Conservation (phyloP, 2,888 invertebrate genomes). For the Trichogramma evanescens region DNA sequence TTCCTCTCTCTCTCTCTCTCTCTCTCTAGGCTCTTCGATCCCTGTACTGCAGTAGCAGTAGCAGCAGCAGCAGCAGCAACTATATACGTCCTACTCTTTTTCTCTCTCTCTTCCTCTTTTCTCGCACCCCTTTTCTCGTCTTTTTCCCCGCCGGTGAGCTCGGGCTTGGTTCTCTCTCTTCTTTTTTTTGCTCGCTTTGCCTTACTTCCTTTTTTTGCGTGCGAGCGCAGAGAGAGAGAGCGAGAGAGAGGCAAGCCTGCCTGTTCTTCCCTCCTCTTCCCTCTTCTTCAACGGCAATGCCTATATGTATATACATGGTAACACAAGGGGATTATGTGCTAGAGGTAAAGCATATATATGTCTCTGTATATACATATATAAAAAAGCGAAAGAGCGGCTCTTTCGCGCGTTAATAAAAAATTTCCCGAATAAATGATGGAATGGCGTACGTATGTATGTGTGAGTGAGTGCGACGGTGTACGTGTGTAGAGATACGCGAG, state of each 20-base stretch:
- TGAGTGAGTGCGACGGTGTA: no score
- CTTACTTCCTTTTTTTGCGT: constrained; percentile 10
- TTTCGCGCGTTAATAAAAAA: constrained; percentile 21
- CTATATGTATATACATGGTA: no score
- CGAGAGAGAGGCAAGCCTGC: constrained; percentile 1
- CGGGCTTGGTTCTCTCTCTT: constrained; percentile 21
- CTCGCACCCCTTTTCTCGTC: constrained; percentile 2
- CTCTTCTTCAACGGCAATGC: constrained; percentile 1
- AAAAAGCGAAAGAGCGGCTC: neutral
- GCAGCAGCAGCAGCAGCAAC: neutral
- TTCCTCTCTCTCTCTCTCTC: constrained; percentile 28
- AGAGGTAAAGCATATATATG: no score
- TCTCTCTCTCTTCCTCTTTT: neutral
- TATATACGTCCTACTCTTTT: neutral
- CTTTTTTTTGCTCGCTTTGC: constrained; percentile 16
- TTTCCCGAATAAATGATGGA: constrained; percentile 24
- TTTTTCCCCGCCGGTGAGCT: constrained; percentile 9
- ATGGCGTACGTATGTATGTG: neutral
- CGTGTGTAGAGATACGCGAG: no score
- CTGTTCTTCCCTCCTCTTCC: constrained; percentile 23
- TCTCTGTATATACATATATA: no score
- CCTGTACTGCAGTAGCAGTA: constrained; percentile 13
- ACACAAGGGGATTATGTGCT: no score
- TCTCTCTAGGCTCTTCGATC: constrained; percentile 16
- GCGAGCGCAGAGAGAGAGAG: no score